phyloP scores from a whole-genome alignment of 1,140 invertebrate species.

The Heliconius hermathena region DNA sequence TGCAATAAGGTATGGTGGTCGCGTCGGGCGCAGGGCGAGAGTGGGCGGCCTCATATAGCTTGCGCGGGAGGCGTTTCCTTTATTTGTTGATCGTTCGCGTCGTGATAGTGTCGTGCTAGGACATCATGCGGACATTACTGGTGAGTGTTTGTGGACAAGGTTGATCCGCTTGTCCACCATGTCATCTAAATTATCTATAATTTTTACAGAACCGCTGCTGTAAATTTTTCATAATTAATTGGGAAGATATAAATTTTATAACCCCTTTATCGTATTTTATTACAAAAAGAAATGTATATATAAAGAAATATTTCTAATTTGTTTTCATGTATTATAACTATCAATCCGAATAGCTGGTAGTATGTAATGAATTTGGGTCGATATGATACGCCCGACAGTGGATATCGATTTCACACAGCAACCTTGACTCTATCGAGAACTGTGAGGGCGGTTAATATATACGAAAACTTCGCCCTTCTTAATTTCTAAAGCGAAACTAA shows the following conservation, averaged over 20 bases:
- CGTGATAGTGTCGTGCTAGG: conserved; percentile 74
- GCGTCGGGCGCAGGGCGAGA: conserved; percentile 72
- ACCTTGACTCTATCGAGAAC: conserved; percentile 69
- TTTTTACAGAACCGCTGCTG: too few relatives aligned
- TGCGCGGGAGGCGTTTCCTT: conserved; percentile 73
- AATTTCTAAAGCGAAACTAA: conserved; percentile 71
- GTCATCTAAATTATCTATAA: conserved; percentile 7
- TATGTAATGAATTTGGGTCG: conserved; percentile 50
- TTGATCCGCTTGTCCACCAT: conserved; percentile 37
- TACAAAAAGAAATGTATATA: too few relatives aligned
- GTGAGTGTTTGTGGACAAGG: conserved; percentile 63
- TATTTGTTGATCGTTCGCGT: conserved; percentile 75
- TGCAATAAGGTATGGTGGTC: conserved; percentile 77
- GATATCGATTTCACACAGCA: conserved; percentile 63
- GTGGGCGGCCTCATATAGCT: conserved; percentile 78
- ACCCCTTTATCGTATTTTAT: too few relatives aligned
- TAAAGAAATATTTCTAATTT: neutral
- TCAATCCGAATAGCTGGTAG: neutral
- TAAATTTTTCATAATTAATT: neutral
- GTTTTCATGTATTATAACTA: neutral
- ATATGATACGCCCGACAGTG: conserved; percentile 49
- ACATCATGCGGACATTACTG: conserved; percentile 75
- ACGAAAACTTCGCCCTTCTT: conserved; percentile 65
- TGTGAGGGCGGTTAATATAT: conserved; percentile 55
- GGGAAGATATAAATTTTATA: too few relatives aligned